Percentiles rank a stretch among this genome's conserved stretches.
Evolutionary conservation across 2,888 invertebrate species (phyloP).

Genomic region (Epinotia brunnichana): DNA sequence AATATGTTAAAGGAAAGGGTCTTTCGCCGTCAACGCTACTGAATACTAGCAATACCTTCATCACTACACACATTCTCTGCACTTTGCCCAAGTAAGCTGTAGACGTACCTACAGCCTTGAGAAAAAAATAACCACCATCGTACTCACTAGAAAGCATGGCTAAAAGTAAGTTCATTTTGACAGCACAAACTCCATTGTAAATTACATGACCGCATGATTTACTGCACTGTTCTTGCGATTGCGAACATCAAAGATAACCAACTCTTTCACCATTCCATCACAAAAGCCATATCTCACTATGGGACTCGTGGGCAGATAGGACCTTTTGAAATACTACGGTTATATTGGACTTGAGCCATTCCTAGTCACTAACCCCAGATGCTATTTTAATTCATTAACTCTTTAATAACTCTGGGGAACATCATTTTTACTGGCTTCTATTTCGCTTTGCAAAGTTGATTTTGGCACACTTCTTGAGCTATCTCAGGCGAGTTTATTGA

Average conservation of each 20-base stretch:
- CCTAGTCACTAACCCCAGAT: constrained; percentile 14
- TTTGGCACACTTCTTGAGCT: constrained; percentile 1
- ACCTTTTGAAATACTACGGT: neutral
- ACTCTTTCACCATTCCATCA: neutral
- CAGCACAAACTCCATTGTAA: constrained; percentile 1
- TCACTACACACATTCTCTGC: too few relatives aligned
- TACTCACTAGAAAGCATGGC: neutral
- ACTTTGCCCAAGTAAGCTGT: too few relatives aligned
- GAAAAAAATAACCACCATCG: too few relatives aligned
- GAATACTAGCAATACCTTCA: too few relatives aligned
- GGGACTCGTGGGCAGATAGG: neutral
- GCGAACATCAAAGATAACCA: constrained; percentile 17
- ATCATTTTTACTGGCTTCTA: constrained; percentile 11
- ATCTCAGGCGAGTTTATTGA: neutral
- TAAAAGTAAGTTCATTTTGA: constrained; percentile 7
- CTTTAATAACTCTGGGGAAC: constrained; percentile 14
- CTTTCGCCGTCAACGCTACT: too few relatives aligned
- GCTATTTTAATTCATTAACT: constrained; percentile 28
- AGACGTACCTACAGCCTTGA: too few relatives aligned
- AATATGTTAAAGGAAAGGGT: too few relatives aligned
- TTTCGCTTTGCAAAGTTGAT: constrained; percentile 1
- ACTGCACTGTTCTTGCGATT: neutral
- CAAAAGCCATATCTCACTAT: neutral
- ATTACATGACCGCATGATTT: constrained; percentile 13
- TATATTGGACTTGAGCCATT: constrained; percentile 15